Conservation (phyloP, 92 coral and sea anemone genomes). For the Bergia puertoricense region DNA sequence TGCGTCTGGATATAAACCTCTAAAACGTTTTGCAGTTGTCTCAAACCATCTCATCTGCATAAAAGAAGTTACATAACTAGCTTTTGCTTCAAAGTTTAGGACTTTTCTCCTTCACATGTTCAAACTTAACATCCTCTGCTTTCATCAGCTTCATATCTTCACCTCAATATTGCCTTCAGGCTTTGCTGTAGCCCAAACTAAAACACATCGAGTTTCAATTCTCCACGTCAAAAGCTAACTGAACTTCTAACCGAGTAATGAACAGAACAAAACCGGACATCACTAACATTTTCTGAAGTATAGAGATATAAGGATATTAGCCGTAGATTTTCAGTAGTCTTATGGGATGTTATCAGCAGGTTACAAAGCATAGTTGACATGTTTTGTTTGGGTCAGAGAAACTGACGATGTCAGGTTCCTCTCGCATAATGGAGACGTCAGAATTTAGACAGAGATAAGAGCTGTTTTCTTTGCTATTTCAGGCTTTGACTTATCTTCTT, state of each 20-base stretch:
- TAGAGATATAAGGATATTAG: neutral
- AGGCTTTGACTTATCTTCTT: slow-evolving; percentile 29
- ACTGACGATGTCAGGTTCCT: neutral
- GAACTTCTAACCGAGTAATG: neutral
- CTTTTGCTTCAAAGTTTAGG: neutral
- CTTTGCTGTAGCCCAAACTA: neutral
- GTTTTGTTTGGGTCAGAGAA: neutral
- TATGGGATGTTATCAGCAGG: neutral
- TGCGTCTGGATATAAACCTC: neutral
- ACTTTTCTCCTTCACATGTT: neutral
- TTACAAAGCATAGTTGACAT: neutral
- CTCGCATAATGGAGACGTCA: slow-evolving; percentile 28
- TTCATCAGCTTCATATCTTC: neutral
- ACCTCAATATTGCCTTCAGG: neutral
- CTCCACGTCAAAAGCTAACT: neutral
- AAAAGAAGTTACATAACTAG: neutral
- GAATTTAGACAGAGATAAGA: slow-evolving; percentile 33
- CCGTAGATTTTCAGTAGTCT: neutral
- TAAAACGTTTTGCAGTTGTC: neutral
- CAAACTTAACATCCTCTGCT: neutral
- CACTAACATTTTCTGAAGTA: neutral
- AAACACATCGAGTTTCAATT: neutral
- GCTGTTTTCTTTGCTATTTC: slow-evolving; percentile 39
- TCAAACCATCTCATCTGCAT: neutral
- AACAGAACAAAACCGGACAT: neutral